Conservation (phyloP, 2,113 vertebrate species). For the Notothenia rossii region DNA sequence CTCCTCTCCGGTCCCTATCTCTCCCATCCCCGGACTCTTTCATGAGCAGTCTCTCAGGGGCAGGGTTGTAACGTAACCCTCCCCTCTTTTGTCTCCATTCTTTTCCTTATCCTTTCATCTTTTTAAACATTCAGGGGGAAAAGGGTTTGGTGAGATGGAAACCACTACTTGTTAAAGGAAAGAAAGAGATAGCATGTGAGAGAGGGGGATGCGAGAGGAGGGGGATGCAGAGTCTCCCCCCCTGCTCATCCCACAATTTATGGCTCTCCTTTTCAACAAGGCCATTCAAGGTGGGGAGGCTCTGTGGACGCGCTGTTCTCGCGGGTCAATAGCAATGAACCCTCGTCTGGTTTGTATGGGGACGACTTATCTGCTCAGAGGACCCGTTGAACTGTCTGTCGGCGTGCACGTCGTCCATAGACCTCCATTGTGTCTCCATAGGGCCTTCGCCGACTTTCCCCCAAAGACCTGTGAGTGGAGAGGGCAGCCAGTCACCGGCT, state of each 20-base stretch:
- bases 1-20: conserved; percentile 81
- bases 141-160: conserved; percentile 80
- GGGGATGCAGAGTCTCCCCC: conserved; percentile 36
- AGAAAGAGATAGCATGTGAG: conserved; percentile 76
- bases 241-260: conserved; percentile 74
- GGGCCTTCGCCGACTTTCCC: conserved; percentile 19
- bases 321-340: conserved; percentile 67
- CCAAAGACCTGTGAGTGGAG: conserved; percentile 37
- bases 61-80: conserved; percentile 83
- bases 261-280: conserved; percentile 75
- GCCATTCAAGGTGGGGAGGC: conserved; percentile 72
- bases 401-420: conserved; percentile 51
- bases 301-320: conserved; percentile 61
- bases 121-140: conserved; percentile 82
- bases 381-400: conserved; percentile 64
- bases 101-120: conserved; percentile 88
- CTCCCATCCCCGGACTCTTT: conserved; percentile 84
- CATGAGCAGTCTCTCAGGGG: conserved; percentile 83
- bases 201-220: not conserved
- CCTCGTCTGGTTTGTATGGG: conserved; percentile 46
- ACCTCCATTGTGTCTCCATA: conserved; percentile 57
- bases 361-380: conserved; percentile 65
- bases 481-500: conserved; percentile 41
- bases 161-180: conserved; percentile 78
- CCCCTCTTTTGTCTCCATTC: conserved; percentile 83